A percentile compares a stretch with the other conserved stretches of the same genome.
phyloP scores from a whole-genome alignment of 2,113 vertebrate species.

The Struthidea cinerea region DNA sequence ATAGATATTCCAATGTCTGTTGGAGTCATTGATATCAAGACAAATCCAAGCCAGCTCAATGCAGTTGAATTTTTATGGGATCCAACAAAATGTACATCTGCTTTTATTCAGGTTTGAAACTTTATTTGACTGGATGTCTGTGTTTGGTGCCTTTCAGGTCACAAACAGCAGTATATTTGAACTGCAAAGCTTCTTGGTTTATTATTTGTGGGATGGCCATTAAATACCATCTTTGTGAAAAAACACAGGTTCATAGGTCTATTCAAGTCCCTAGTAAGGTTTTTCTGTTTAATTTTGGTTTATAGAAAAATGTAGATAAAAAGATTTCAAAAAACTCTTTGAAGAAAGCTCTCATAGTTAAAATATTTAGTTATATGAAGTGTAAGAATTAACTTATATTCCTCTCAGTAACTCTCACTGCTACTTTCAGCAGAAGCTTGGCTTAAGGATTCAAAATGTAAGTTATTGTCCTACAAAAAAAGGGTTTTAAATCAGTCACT shows the following conservation, averaged over 20 bases:
- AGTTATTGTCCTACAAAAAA: background rate
- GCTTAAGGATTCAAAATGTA: background rate
- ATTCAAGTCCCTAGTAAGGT: background rate
- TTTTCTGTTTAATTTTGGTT: background rate
- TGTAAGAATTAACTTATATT: background rate
- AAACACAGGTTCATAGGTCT: background rate
- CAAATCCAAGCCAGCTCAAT: constrained; percentile 82
- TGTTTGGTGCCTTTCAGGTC: constrained; percentile 7
- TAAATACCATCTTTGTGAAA: background rate
- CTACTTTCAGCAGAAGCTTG: background rate
- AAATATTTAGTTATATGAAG: background rate
- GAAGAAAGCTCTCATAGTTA: background rate
- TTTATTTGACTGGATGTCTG: constrained; percentile 43
- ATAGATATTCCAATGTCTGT: constrained; percentile 86
- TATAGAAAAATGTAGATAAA: background rate
- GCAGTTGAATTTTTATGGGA: constrained; percentile 86
- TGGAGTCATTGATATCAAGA: constrained; percentile 82
- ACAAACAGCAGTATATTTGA: background rate
- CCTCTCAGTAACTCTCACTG: background rate
- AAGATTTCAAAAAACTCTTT: background rate
- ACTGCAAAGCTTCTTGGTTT: background rate
- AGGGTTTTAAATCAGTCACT: background rate
- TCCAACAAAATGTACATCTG: constrained; percentile 82
- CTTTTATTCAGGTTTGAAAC: constrained; percentile 84
- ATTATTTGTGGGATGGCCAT: background rate